Base-by-base conservation (phyloP, 1,140 invertebrate species). In the Solen grandis region DNA sequence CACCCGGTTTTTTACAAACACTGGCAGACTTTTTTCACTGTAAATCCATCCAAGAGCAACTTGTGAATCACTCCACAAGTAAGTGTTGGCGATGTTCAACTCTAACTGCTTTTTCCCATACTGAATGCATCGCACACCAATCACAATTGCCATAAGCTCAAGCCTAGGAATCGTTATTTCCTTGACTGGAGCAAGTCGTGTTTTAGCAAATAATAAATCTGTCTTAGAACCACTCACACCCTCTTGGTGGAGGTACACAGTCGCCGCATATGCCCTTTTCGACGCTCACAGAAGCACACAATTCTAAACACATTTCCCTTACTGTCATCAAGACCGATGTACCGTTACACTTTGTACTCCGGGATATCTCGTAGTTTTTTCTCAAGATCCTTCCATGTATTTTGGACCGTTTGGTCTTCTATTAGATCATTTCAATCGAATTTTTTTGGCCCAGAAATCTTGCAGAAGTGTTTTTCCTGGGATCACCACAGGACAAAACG, bases 371-470 rank as follows among this genome's bases (percentile, higher is more conserved):
- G 31, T n/a, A 68, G 27, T n/a, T 68, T 46, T 8, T 10, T 25
- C n/a, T n/a, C 19, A 38, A 68, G 0, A 16, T n/a, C 19, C 10
- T 33, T 25, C 65, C 65, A 50, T 33, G 55, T n/a, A 35, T 36
- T 72, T 31, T 63, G 2, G 22, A 25, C 25, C 16, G 69, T 55
- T 60, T n/a, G 22, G 4, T 63, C 27, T 19, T 4, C n/a, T 4
- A 52, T 50, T 33, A 19, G 8, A 10, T 78, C 75, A 69, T 81
- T 72, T 65, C 70, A 75, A 22, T 57, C 62, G n/a, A 29, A 52
- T 8, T 27, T 36, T 25, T 74, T 81, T 55, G 8, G 29, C 60
- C 70, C 79, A 81, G 1, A 73, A 14, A 2, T 25, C 5, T 38
- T 81, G 78, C 1, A 65, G 27, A 16, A 81, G 59, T 55, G 66